Percentiles rank a stretch among this genome's conserved stretches.
These are phyloP conservation scores for Blennius ocellaris DNA, from an alignment of 2,113 vertebrate genomes.

Conservation along the genomic window DNA sequence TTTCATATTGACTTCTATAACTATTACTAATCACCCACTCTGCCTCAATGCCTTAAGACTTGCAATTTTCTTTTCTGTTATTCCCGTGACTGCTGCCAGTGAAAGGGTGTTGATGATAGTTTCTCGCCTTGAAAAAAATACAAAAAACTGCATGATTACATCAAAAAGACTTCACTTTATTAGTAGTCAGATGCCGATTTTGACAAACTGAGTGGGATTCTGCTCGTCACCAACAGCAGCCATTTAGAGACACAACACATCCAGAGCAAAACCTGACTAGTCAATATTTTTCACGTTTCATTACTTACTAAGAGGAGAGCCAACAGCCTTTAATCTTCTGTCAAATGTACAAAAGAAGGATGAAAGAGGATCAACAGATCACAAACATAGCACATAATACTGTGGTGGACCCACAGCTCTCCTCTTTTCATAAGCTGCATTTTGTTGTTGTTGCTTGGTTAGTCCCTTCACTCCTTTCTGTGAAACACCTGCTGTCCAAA, in stretches of 20 bases:
- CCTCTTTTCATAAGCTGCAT: neutral
- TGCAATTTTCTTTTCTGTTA: neutral
- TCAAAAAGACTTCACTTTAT: neutral
- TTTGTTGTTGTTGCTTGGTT: neutral
- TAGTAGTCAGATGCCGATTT: neutral
- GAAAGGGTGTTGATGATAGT: too few relatives aligned
- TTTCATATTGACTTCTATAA: neutral
- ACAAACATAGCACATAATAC: neutral
- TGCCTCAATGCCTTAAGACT: too few relatives aligned
- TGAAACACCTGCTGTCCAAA: neutral
- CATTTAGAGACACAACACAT: constrained; percentile 6
- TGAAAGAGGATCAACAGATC: constrained; percentile 3
- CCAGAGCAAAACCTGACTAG: constrained; percentile 3
- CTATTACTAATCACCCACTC: neutral
- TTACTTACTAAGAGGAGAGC: neutral
- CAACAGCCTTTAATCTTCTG: constrained; percentile 7
- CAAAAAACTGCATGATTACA: too few relatives aligned
- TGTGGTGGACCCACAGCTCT: neutral
- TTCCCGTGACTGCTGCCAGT: too few relatives aligned
- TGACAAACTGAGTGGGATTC: constrained; percentile 12
- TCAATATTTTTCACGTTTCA: constrained; percentile 3
- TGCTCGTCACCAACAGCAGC: constrained; percentile 8
- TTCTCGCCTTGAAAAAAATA: too few relatives aligned
- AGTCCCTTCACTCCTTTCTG: neutral
- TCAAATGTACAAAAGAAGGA: neutral